Evolutionary conservation across 2,888 invertebrate genomes (phyloP).

Genomic region (Halocaridina rubra): DNA sequence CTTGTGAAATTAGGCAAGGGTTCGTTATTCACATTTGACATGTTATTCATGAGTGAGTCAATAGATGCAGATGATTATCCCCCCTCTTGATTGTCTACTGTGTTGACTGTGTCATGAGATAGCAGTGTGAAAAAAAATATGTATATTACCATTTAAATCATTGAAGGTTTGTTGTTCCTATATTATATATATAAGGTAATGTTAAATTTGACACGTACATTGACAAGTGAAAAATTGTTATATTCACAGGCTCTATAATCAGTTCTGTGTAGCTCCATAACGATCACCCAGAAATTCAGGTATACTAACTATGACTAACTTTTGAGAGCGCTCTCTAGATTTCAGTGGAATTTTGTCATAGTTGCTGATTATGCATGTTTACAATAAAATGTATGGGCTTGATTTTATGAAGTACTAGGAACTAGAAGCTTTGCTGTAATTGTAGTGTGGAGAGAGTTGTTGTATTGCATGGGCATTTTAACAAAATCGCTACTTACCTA

Average conservation of each 20-base stretch:
- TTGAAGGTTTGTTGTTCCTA: constrained; percentile 59
- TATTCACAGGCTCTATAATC: constrained; percentile 59
- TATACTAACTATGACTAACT: constrained; percentile 51
- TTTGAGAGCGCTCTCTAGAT: constrained; percentile 13
- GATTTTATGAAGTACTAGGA: constrained; percentile 3
- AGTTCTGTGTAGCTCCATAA: constrained; percentile 60
- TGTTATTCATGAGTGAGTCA: too few species aligned
- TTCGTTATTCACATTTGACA: too few species aligned
- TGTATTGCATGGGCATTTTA: too few species aligned
- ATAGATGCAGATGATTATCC: too few species aligned
- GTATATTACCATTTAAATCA: too few species aligned
- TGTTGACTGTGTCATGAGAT: too few species aligned
- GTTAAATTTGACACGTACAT: background rate
- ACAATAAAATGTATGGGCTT: constrained; percentile 28
- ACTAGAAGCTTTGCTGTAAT: constrained; percentile 45
- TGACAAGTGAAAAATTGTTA: constrained; percentile 16
- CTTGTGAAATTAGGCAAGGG: too few species aligned
- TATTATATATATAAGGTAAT: background rate
- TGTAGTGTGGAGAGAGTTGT: constrained; percentile 34
- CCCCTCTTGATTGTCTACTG: too few species aligned
- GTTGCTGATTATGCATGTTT: constrained; percentile 42
- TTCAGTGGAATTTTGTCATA: constrained; percentile 28
- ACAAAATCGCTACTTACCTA: too few species aligned
- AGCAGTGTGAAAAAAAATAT: too few species aligned
- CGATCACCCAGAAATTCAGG: constrained; percentile 54